Percentiles rank a stretch among this genome's conserved stretches.
Evolutionary conservation across 2,888 invertebrate species (phyloP).

Genomic region (Catocala nupta): DNA sequence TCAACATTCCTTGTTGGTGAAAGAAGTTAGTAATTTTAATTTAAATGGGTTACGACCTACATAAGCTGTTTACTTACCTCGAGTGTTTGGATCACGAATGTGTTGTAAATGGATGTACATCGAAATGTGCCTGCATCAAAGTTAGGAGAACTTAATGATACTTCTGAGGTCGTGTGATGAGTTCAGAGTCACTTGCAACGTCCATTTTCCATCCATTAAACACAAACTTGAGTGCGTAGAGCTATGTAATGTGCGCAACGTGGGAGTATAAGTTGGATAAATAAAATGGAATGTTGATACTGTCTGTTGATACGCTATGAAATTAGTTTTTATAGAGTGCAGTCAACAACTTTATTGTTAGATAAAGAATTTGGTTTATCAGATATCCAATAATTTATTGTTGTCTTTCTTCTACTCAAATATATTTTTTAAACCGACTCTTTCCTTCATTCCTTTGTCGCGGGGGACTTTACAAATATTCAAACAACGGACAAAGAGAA

Average conservation of each 20-base stretch:
- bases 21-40: constrained; percentile 30
- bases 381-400: too few species aligned
- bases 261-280: constrained; percentile 20
- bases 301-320: too few species aligned
- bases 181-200: constrained; percentile 39
- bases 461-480: too few species aligned
- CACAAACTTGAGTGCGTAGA: constrained; percentile 39
- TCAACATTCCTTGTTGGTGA: constrained; percentile 41
- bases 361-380: too few species aligned
- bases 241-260: constrained; percentile 37
- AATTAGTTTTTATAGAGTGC: too few species aligned
- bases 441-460: too few species aligned
- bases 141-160: constrained; percentile 37
- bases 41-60: constrained; percentile 48
- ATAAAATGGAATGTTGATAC: constrained; percentile 21
- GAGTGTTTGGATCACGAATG: constrained; percentile 38
- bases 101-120: constrained; percentile 15
- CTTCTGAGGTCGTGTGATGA: constrained; percentile 50
- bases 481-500: too few species aligned
- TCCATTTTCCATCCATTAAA: constrained; percentile 54
- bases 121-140: constrained; percentile 33
- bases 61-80: constrained; percentile 28
- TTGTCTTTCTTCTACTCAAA: too few species aligned
- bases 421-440: too few species aligned
- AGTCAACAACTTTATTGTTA: too few species aligned